Percentiles rank a stretch among this genome's conserved stretches.
These are phyloP conservation scores for Podarcis raffonei DNA, from an alignment of 2,113 vertebrate species.

Conservation along the genomic window DNA sequence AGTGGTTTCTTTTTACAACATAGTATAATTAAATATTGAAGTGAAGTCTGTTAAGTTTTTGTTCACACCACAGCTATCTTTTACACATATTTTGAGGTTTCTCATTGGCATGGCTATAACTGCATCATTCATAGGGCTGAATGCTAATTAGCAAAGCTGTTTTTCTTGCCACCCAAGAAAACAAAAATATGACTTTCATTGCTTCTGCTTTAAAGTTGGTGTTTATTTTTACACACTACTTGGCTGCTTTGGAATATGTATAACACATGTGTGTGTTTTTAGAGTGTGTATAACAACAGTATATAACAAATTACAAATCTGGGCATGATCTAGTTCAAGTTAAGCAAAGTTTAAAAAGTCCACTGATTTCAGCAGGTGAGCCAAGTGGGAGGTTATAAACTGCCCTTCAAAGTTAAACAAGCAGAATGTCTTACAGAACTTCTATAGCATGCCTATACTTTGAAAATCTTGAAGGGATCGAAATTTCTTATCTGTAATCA, in stretches of 20 bases:
- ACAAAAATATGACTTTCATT: slow-evolving; percentile 8
- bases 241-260: not conserved
- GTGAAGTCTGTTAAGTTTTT: not conserved
- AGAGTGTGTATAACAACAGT: accelerated
- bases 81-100: not conserved
- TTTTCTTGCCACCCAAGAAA: not conserved
- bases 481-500: not conserved
- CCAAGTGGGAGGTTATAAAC: not conserved
- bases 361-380: not conserved
- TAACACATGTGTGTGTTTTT: no score
- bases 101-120: slow-evolving; percentile 8
- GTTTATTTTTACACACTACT: slow-evolving; percentile 4
- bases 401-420: not conserved
- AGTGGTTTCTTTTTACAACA: not conserved
- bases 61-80: not conserved
- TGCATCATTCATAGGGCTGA: not conserved
- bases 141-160: not conserved
- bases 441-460: not conserved
- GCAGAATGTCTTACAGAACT: not conserved
- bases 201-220: not conserved
- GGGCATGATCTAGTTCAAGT: not conserved
- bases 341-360: not conserved
- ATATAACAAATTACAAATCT: not conserved
- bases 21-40: not conserved
- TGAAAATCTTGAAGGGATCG: not conserved